Base-by-base conservation (phyloP, 2,888 invertebrate species). In the Clistopyga incitator region DNA sequence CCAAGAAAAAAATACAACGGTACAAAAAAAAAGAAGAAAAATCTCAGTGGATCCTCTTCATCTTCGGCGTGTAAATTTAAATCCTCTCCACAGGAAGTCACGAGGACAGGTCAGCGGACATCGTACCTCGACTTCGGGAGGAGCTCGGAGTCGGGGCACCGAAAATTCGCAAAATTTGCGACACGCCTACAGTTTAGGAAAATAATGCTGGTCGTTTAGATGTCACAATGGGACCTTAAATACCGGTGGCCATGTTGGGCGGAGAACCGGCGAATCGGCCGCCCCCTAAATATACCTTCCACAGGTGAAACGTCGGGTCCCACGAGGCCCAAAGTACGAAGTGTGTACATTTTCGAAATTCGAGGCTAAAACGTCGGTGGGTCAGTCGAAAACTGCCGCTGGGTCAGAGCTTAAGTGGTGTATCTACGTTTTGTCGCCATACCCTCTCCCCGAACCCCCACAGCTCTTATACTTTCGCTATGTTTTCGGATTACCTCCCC, bases 121-220 rank as follows among this genome's bases (percentile, higher is more conserved):
- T 70, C n/a, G 64, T 68, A 25, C 34, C 50, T 13, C 34, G 45
- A 18, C 3, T 47, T 71, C 56, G 70, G 23, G 54, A 38, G 72
- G 67, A 42, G 47, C 50, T 45, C 47, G 50, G 6, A n/a, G n/a
- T 29, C 23, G 18, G 54, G 76, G 79, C 59, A 13, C 15, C 15
- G 50, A 38, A 56, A 71, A 76, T 79, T 82, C 72, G 65, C 59
- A 87, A 87, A 88, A 88, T 87, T 89, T 85, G 86, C 85, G 85
- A 80, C 87, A 90, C 90, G 90, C 90, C 89, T 87, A 89, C 89
- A 91, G 88, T 92, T 92, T 91, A 91, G 88, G 88, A 85, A 90
- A 89, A 91, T 90, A 92, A 91, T 90, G 82, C 86, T 84, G 82
- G 84, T 87, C 89, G 89, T 91, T 91, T 89, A 88, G 87, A 86